A percentile compares a stretch with the other conserved stretches of the same genome.
Evolutionary conservation across 1,140 invertebrate species (phyloP).

Genomic region (Linepithema humile): DNA sequence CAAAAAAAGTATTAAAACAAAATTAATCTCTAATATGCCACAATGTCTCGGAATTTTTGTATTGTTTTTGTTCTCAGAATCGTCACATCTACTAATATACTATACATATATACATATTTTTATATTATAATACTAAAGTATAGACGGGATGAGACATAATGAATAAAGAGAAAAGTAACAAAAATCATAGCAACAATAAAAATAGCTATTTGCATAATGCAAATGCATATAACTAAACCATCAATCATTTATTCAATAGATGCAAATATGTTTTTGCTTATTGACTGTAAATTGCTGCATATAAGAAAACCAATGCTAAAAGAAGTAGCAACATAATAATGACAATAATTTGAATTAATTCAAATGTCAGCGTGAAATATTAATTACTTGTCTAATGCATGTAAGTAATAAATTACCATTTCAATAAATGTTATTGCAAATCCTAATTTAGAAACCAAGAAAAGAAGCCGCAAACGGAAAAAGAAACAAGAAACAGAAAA

Average conservation of each 20-base stretch:
- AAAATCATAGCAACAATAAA: background rate
- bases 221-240: background rate
- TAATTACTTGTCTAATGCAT: background rate
- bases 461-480: background rate
- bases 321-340: background rate
- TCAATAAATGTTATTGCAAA: background rate
- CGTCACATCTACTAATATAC: too few species aligned
- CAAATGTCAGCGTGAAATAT: background rate
- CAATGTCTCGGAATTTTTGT: too few species aligned
- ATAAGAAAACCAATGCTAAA: background rate
- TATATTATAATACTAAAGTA: too few species aligned
- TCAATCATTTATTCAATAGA: constrained; percentile 12
- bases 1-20: too few species aligned
- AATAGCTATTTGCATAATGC: constrained; percentile 1
- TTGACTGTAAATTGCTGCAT: background rate
- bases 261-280: background rate
- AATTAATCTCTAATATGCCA: too few species aligned
- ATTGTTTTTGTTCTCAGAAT: too few species aligned
- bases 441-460: background rate
- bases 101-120: too few species aligned
- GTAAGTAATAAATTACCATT: background rate
- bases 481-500: background rate
- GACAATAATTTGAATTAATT: constrained; percentile 15
- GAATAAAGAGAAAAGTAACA: background rate
- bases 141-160: too few species aligned